A percentile compares a stretch with the other conserved stretches of the same genome.
These are phyloP conservation scores for Galaxias olidus DNA, from an alignment of 2,797 vertebrate species.

Conservation along the genomic window DNA sequence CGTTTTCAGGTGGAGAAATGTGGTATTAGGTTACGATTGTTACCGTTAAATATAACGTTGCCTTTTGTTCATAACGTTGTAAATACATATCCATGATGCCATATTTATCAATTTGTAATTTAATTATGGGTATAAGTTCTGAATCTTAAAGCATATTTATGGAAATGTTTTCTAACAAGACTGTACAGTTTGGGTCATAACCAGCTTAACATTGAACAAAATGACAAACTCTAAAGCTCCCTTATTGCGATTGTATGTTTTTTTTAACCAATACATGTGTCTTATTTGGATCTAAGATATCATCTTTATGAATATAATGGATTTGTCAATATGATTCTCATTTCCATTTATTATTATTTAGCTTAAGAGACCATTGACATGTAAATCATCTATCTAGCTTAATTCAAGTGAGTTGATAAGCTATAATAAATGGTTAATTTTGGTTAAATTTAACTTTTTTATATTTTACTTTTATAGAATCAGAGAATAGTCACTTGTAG, in stretches of 20 bases:
- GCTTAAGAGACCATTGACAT: constrained; percentile 75
- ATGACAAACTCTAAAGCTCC: constrained; percentile 82
- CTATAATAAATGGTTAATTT: constrained; percentile 67
- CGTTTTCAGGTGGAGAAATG: constrained; percentile 95
- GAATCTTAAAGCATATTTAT: constrained; percentile 99
- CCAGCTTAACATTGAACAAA: constrained; percentile 95
- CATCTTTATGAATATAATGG: constrained; percentile 80
- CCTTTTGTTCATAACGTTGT: constrained; percentile 99
- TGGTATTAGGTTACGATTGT: constrained; percentile 96
- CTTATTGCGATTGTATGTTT: constrained; percentile 82
- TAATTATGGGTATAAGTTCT: constrained; percentile 98
- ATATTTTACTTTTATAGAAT: constrained; percentile 72
- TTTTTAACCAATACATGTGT: constrained; percentile 82
- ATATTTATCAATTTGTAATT: constrained; percentile 99
- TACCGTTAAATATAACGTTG: constrained; percentile 97
- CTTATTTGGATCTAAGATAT: constrained; percentile 80
- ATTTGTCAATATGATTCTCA: constrained; percentile 78
- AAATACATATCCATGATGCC: constrained; percentile 99
- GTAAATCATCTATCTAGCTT: constrained; percentile 70
- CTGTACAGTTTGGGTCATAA: constrained; percentile 99
- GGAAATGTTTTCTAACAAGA: constrained; percentile 94
- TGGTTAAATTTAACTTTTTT: constrained; percentile 67
- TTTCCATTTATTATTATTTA: constrained; percentile 73
- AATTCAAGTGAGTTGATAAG: constrained; percentile 70
- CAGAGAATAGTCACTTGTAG: constrained; percentile 73